These are phyloP conservation scores for Coilia nasus DNA, from an alignment of 2,797 vertebrate genomes.

Conservation along the genomic window DNA sequence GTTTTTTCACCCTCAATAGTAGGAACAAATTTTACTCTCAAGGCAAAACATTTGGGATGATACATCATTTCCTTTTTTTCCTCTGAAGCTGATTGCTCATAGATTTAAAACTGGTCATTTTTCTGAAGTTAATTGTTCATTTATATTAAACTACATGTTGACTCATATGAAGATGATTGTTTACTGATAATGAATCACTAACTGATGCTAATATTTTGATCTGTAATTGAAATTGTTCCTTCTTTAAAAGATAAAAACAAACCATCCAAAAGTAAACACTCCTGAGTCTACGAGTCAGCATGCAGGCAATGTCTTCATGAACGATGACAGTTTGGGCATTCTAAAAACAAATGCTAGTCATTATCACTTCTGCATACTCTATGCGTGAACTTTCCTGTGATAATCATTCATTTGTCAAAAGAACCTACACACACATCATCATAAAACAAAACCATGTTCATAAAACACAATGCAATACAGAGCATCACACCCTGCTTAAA, in stretches of 20 bases:
- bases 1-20: not conserved
- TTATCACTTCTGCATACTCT: not conserved
- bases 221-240: not conserved
- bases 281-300: not conserved
- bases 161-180: too few relatives aligned
- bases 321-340: not conserved
- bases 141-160: too few relatives aligned
- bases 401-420: slow-evolving; percentile 2
- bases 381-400: not conserved
- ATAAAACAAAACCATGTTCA: not conserved
- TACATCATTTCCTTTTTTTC: not conserved
- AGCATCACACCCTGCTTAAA: not conserved
- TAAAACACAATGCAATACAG: not conserved
- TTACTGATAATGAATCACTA: too few relatives aligned
- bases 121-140: too few relatives aligned
- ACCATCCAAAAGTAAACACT: not conserved
- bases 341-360: not conserved
- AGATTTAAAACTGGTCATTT: too few relatives aligned
- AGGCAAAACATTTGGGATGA: not conserved
- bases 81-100: too few relatives aligned
- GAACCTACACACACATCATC: not conserved
- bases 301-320: not conserved
- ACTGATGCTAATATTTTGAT: not conserved
- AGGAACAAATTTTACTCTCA: not conserved
- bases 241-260: not conserved